Evolutionary conservation across 2,888 invertebrate genomes (phyloP), one percentile per base, ranked within the genome.

Genomic region (Ectemnius cavifrons): DNA sequence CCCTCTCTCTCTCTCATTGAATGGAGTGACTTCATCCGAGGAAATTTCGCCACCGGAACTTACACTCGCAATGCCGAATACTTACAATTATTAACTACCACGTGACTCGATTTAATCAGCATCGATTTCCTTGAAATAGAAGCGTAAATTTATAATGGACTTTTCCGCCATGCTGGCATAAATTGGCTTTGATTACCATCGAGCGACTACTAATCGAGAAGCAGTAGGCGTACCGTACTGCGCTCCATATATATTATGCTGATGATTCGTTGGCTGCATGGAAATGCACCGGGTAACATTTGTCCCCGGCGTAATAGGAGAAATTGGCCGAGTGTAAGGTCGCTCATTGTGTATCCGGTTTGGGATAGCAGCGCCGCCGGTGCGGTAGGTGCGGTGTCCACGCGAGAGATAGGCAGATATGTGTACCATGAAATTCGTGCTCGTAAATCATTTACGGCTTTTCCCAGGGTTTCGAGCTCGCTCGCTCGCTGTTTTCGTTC

Each of bases 391-490:
- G 37, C 37, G 37, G 37, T 37, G 37, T 37, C 37, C 37, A 37
- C 37, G 37, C 37, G 37, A 37, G 37, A 37, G 37, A 37, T 37
- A 37, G 37, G 37, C 37, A 37, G 37, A 37, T 37, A 37, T 37
- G 37, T 37, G 37, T 37, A 37, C 37, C 63, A 45, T 59, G 66
- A 49, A 77, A 81, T 77, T 82, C 80, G 67, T 66, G 23, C 52
- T 60, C 64, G 77, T 80, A 73, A 68, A 73, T 69, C 72, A 71
- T 77, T 70, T 56, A 14, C 57, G 60, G 28, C 8, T 71, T 65
- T 52, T 52, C 66, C 69, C 62, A 3, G 8, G 37, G 37, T 37
- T 37, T 11, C 8, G 6, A 8, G 37, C 37, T 4, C 5, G 37
- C 23, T 23, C 23, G 23, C 23, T 23, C 11, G 37, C 67, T 73